These are phyloP conservation scores for Athene cunicularia DNA, from an alignment of 2,113 vertebrate species.

Conservation along the genomic window DNA sequence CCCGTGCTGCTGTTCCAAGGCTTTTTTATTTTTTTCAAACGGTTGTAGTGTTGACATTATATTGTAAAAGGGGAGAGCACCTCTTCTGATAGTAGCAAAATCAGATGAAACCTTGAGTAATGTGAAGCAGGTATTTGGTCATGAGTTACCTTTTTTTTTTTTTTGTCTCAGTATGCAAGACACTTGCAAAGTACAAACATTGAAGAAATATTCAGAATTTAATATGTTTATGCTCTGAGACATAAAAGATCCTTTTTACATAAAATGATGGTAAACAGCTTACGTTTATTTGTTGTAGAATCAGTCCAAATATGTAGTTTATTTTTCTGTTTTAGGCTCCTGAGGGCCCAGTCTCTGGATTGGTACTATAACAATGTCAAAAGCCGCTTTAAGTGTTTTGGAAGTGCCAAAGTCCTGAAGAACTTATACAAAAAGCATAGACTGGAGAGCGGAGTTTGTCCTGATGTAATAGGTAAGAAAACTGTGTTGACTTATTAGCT, in stretches of 20 bases:
- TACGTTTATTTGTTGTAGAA: neutral
- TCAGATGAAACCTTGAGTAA: neutral
- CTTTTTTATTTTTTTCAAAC: neutral
- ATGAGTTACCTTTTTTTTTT: neutral
- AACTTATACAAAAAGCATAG: conserved; percentile 93
- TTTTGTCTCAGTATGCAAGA: neutral
- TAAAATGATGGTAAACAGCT: neutral
- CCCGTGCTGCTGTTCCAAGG: neutral
- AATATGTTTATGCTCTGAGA: neutral
- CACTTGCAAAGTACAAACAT: neutral
- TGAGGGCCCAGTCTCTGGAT: conserved; percentile 92
- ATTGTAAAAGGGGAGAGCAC: neutral
- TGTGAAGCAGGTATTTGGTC: neutral
- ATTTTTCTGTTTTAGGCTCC: conserved; percentile 77
- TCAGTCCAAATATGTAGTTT: neutral
- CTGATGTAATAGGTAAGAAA: conserved; percentile 83
- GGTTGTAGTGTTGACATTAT: neutral
- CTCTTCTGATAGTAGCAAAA: neutral
- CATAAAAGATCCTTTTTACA: neutral
- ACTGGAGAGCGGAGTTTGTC: conserved; percentile 83
- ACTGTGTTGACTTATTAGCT: neutral
- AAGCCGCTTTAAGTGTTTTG: conserved; percentile 95
- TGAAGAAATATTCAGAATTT: neutral
- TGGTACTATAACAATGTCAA: conserved; percentile 99
- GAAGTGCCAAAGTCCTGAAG: conserved; percentile 96